Evolutionary conservation across 1,140 invertebrate species (phyloP), one percentile per base, ranked within the genome.

Genomic region (Cyphomyrmex costatus): DNA sequence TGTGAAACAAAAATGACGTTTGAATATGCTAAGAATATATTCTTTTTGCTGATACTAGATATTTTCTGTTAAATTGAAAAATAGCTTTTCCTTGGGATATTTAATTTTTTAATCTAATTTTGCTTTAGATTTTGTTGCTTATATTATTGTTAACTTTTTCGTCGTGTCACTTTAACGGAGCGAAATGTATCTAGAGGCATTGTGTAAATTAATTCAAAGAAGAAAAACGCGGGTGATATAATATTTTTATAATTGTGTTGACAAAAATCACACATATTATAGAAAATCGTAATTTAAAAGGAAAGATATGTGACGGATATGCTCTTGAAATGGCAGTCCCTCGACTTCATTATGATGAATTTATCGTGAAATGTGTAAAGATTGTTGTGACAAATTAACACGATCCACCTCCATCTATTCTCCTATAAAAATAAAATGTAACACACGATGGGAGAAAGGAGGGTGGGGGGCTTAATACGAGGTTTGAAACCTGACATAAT

Each of bases 311-410:
- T 30, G 10, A 66, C n/a, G 53, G n/a, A 21, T 7, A 21, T 30
- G 2, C 49, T 63, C 24, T 30, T 46, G 10, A 42, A 14, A 8
- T 19, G 21, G 16, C 30, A 24, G 30, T 70, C 30, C 21, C 2
- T 56, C 63, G 27, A 33, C 46, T 88, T 53, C 65, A 79, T 86
- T 74, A 88, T 66, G 60, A 60, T 56, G 53, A 56, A 56, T 76
- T 89, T 89, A 88, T 82, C 87, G 87, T 80, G 63, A 80, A 86
- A 88, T 74, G 87, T 73, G 83, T 88, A 83, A 86, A 86, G 85
- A 89, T 86, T 30, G 77, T 89, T 70, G 56, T 51, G 87, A 89
- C 87, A 86, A 88, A 89, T 89, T 89, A 86, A 71, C 61, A 51
- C 49, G 30, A 71, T 79, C 30, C 76, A 71, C 71, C 87, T 89